A percentile compares a stretch with the other conserved stretches of the same genome.
Conservation (phyloP, 2,888 invertebrate species). For the Habrosyne pyritoides region DNA sequence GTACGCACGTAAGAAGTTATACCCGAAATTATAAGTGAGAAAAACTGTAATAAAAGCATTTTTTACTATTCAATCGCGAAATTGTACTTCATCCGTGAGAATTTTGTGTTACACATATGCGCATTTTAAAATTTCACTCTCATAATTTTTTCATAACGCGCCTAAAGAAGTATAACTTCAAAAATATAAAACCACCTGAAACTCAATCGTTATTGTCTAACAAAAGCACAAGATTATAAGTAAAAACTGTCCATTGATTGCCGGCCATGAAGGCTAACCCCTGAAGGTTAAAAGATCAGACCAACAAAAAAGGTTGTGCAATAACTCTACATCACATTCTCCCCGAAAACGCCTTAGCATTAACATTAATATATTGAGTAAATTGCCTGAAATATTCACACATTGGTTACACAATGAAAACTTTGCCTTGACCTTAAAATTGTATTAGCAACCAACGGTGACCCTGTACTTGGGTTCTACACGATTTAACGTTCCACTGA, state of each 20-base stretch:
- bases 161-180: no score
- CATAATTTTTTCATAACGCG: no score
- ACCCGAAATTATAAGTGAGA: no score
- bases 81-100: no score
- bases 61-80: no score
- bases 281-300: background rate
- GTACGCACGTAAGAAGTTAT: no score
- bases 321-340: background rate
- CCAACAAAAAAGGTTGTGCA: background rate
- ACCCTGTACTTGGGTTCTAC: background rate
- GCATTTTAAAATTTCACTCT: no score
- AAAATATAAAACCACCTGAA: no score
- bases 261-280: background rate
- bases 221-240: no score
- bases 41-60: no score
- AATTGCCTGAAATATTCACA: slow-evolving; percentile 1
- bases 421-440: background rate
- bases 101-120: no score
- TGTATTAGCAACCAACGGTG: background rate
- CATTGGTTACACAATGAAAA: slow-evolving; percentile 1
- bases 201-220: no score
- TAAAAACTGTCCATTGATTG: background rate
- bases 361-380: background rate
- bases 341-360: background rate
- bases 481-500: background rate